These are phyloP conservation scores for Schizotus pectinicornis DNA, from an alignment of 2,888 invertebrate genomes.

Conservation along the genomic window DNA sequence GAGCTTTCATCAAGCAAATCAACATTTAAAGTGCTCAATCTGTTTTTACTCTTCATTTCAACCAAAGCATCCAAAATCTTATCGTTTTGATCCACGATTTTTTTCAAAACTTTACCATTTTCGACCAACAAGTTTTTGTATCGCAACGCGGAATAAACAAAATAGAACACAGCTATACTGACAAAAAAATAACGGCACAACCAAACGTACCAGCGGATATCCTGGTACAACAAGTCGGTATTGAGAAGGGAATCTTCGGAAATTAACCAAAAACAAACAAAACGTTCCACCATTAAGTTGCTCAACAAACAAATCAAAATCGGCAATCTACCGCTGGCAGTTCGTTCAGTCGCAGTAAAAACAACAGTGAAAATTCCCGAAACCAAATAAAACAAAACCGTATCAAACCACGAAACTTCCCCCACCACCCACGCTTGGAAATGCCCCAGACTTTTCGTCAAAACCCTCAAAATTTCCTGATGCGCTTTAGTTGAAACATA, in stretches of 20 bases:
- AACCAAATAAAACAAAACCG: slow-evolving; percentile 65
- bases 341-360: slow-evolving; percentile 64
- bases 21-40: too few species aligned
- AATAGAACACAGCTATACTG: slow-evolving; percentile 47
- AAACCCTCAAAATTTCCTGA: slow-evolving; percentile 62
- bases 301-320: slow-evolving; percentile 62
- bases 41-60: too few species aligned
- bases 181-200: slow-evolving; percentile 57
- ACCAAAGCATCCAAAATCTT: slow-evolving; percentile 33
- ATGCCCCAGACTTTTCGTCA: slow-evolving; percentile 62
- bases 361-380: slow-evolving; percentile 62
- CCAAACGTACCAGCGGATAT: slow-evolving; percentile 58
- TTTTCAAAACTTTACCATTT: slow-evolving; percentile 57
- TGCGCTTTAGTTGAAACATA: slow-evolving; percentile 63
- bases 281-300: slow-evolving; percentile 61
- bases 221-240: slow-evolving; percentile 49
- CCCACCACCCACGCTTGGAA: slow-evolving; percentile 68
- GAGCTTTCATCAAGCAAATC: too few species aligned
- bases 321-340: slow-evolving; percentile 63
- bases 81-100: slow-evolving; percentile 56
- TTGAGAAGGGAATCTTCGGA: slow-evolving; percentile 34
- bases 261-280: slow-evolving; percentile 44
- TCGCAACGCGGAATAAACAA: slow-evolving; percentile 51
- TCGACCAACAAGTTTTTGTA: slow-evolving; percentile 57
- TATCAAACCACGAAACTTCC: slow-evolving; percentile 69